A percentile compares a stretch with the other conserved stretches of the same genome.
phyloP scores from a whole-genome alignment of 2,888 invertebrate genomes.

The Coenonympha arcania region DNA sequence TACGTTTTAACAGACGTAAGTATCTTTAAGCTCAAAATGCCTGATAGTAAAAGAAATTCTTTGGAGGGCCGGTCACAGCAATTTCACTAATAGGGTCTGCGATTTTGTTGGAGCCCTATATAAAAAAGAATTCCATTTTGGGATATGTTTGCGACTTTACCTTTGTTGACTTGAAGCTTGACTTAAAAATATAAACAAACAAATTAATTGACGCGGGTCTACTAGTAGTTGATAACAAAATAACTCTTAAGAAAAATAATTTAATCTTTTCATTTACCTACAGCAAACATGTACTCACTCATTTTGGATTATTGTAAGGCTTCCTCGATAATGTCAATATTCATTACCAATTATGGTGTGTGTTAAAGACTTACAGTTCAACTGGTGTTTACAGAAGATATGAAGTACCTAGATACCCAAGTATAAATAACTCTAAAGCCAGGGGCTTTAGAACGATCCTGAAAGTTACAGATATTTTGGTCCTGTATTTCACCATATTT shows the following conservation, averaged over 20 bases:
- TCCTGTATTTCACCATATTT: not conserved
- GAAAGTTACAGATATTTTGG: not conserved
- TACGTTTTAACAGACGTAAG: constrained; percentile 16
- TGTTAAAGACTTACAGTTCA: too few species aligned
- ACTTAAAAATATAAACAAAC: not conserved
- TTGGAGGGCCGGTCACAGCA: constrained; percentile 28
- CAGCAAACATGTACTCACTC: too few species aligned
- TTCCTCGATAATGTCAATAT: too few species aligned
- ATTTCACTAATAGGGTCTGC: constrained; percentile 33
- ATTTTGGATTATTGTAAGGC: too few species aligned
- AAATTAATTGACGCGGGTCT: not conserved
- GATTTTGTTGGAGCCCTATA: constrained; percentile 26
- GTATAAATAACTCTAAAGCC: too few species aligned
- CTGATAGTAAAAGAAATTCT: constrained; percentile 25
- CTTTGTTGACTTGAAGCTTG: too few species aligned
- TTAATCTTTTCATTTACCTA: too few species aligned
- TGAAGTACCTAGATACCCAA: too few species aligned
- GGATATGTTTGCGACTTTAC: constrained; percentile 5
- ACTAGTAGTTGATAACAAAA: too few species aligned
- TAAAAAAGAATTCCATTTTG: constrained; percentile 25
- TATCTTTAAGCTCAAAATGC: constrained; percentile 23
- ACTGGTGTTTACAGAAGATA: too few species aligned
- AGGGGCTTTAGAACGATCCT: not conserved
- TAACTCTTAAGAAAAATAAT: too few species aligned
- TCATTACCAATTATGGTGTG: too few species aligned